phyloP scores from a whole-genome alignment of 2,888 invertebrate genomes.

The Scaptomyza polygonia region DNA sequence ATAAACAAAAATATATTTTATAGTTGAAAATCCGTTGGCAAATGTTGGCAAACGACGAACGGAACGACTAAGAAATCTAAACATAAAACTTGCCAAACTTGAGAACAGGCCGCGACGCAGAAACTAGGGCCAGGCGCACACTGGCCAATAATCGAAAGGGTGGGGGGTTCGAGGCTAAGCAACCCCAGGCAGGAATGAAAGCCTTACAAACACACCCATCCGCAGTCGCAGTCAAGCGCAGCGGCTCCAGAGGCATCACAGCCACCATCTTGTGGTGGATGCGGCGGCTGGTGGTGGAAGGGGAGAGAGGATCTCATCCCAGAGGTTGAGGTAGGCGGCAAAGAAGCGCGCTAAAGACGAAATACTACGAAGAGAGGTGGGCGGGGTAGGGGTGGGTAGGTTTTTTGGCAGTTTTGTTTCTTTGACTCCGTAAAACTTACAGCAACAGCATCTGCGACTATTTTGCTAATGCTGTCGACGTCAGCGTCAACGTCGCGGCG shows the following conservation, averaged over 20 bases:
- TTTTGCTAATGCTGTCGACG: conserved; percentile 43
- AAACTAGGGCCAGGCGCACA: conserved; percentile 6
- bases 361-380: not conserved
- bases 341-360: not conserved
- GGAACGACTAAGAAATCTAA: conserved; percentile 75
- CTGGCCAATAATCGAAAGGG: not conserved
- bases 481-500: conserved; percentile 10
- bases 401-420: conserved; percentile 64
- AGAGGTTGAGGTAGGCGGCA: conserved; percentile 46
- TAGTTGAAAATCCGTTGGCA: conserved; percentile 78
- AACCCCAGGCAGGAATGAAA: conserved; percentile 27
- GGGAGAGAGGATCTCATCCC: not conserved
- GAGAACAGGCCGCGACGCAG: conserved; percentile 7
- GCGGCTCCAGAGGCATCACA: conserved; percentile 32
- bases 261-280: conserved; percentile 44
- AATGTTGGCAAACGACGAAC: conserved; percentile 53
- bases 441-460: conserved; percentile 80
- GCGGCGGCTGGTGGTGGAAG: conserved; percentile 2
- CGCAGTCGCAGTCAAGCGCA: conserved; percentile 42
- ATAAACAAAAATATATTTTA: conserved; percentile 65
- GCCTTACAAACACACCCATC: not conserved
- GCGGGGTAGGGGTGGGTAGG: not conserved
- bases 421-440: conserved; percentile 71
- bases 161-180: not conserved
- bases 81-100: conserved; percentile 65